Base-by-base conservation (phyloP, 1,140 invertebrate species). In the Drosophila simulans region DNA sequence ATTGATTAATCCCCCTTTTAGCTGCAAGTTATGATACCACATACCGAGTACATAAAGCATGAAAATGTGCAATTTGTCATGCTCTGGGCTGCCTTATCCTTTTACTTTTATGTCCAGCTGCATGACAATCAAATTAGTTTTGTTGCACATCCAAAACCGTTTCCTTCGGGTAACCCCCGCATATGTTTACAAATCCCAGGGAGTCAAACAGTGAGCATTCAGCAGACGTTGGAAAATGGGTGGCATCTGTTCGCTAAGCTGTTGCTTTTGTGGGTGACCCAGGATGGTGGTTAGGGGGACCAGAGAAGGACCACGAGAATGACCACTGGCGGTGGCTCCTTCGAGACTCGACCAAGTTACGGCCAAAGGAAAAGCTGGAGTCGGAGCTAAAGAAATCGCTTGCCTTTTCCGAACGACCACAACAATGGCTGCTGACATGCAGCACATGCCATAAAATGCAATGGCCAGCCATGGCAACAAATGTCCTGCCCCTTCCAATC, bases 391-490 rank as follows among this genome's bases (percentile, higher is more conserved):
- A 68, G 77, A 66, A 77, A 82, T 42, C 51, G 60, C 42, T 65
- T 65, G 64, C 46, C 62, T 39, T 74, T 81, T 53, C 48, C 56
- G 58, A 80, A 74, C 69, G 82, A 55, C 77, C 77, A 69, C 79
- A 88, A 88, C 76, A 83, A 83, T 88, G 76, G 79, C 66, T 88
- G 79, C 66, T 88, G 83, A 43, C 83, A 88, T 78, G 79, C 83
- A 86, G 75, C 70, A 86, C 64, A 68, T 68, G 83, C 84, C 75
- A 86, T 89, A 86, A 86, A 86, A 86, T 88, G 83, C 83, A 88
- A 83, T 86, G 79, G 84, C 59, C 73, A 54, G 35, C 56, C 77
- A 82, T 65, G 81, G 79, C 80, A 83, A 83, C 80, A 81, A 83
- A 83, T 84, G 75, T 52, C 37, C 54, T 12, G 35, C 59, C 37